Evolutionary conservation across 2,888 invertebrate genomes (phyloP).

Genomic region (Chrysolina oricalcia): DNA sequence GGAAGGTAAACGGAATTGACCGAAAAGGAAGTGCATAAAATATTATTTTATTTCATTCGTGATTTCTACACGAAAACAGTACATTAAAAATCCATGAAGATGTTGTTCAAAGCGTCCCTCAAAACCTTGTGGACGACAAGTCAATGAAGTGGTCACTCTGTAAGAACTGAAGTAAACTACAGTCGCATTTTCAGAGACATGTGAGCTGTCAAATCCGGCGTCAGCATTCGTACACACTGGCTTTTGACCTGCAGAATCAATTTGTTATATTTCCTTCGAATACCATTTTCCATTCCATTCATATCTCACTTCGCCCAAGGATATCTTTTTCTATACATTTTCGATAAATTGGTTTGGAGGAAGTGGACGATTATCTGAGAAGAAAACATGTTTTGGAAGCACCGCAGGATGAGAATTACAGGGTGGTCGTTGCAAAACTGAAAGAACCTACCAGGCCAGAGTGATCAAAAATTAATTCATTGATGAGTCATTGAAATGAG

Average conservation of each 20-base stretch:
- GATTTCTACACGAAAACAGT: too few species aligned
- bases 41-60: too few species aligned
- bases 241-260: constrained; percentile 63
- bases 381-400: constrained; percentile 32
- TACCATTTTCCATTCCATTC: constrained; percentile 48
- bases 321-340: constrained; percentile 48
- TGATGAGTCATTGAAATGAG: too few species aligned
- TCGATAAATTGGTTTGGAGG: constrained; percentile 49
- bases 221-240: constrained; percentile 61
- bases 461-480: too few species aligned
- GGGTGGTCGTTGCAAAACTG: background rate
- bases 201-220: constrained; percentile 65
- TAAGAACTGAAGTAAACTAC: background rate
- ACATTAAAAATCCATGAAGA: too few species aligned
- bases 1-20: too few species aligned
- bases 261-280: constrained; percentile 59
- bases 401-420: background rate
- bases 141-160: background rate
- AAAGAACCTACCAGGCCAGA: background rate
- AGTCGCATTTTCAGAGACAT: constrained; percentile 46
- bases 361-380: constrained; percentile 48
- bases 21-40: too few species aligned
- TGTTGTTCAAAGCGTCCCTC: too few species aligned
- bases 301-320: constrained; percentile 44
- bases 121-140: too few species aligned